Conservation (phyloP, 2,797 vertebrate species). For the Sebastolobus alascanus region DNA sequence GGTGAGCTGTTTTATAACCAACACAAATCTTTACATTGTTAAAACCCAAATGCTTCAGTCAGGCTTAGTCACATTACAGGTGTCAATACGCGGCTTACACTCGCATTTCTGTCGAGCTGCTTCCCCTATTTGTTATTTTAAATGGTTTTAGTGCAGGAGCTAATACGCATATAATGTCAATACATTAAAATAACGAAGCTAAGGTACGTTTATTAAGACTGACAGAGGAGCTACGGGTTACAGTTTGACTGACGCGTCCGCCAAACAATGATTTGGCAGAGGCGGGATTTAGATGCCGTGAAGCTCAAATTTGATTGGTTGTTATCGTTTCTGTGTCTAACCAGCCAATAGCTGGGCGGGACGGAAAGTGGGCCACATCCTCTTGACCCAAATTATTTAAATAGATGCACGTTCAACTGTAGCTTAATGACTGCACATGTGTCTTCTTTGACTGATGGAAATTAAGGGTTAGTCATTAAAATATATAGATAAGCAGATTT, state of each 20-base stretch:
- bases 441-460: not conserved
- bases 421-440: slow-evolving; percentile 17
- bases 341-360: slow-evolving; percentile 32
- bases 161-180: too few relatives aligned
- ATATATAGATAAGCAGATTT: not conserved
- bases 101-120: not conserved
- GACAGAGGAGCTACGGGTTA: slow-evolving; percentile 60
- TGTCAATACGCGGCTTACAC: not conserved
- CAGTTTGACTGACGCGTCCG: slow-evolving; percentile 66
- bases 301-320: slow-evolving; percentile 69
- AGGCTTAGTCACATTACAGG: not conserved
- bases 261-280: slow-evolving; percentile 56
- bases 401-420: slow-evolving; percentile 16
- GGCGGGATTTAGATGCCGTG: slow-evolving; percentile 62
- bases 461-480: not conserved
- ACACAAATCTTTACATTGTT: not conserved
- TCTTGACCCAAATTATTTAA: slow-evolving; percentile 71
- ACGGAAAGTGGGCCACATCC: slow-evolving; percentile 44
- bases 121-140: accelerated
- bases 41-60: not conserved
- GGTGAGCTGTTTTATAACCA: slow-evolving; percentile 71
- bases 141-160: accelerated
- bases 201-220: slow-evolving; percentile 24
- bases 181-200: not conserved
- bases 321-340: slow-evolving; percentile 1